Evolutionary conservation across 2,797 vertebrate genomes (phyloP).

Genomic region (Linurgus olivaceus): DNA sequence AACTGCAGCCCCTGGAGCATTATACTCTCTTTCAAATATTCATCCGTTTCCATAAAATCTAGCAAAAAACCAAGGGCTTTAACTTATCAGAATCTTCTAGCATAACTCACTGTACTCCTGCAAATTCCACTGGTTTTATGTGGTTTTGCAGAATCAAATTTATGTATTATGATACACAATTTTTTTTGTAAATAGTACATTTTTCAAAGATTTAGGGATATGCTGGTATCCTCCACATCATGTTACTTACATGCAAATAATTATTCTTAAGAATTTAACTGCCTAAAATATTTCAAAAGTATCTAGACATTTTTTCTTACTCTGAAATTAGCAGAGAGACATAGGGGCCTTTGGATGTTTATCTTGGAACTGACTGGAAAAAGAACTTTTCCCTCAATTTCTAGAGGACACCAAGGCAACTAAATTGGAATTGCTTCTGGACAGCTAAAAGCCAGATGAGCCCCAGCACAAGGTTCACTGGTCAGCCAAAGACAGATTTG

Average conservation of each 20-base stretch:
- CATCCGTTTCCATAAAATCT: background rate
- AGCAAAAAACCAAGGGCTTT: background rate
- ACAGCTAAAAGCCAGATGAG: background rate
- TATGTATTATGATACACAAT: background rate
- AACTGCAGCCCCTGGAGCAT: background rate
- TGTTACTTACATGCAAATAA: background rate
- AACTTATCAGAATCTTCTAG: background rate
- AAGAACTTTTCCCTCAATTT: background rate
- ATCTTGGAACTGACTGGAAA: background rate
- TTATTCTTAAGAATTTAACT: background rate
- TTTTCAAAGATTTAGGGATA: background rate
- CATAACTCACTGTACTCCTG: background rate
- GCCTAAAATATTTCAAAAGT: background rate
- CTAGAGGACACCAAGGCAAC: background rate
- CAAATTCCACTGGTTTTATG: background rate
- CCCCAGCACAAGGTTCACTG: background rate
- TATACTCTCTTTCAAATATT: background rate
- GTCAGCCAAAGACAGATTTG: background rate
- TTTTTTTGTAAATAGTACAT: background rate
- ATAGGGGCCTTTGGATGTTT: background rate
- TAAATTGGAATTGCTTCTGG: background rate
- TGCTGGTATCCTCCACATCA: background rate
- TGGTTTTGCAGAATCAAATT: background rate
- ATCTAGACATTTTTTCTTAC: background rate
- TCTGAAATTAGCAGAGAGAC: background rate